Conservation (phyloP, 2,888 invertebrate species). For the Heliconius ismenius region DNA sequence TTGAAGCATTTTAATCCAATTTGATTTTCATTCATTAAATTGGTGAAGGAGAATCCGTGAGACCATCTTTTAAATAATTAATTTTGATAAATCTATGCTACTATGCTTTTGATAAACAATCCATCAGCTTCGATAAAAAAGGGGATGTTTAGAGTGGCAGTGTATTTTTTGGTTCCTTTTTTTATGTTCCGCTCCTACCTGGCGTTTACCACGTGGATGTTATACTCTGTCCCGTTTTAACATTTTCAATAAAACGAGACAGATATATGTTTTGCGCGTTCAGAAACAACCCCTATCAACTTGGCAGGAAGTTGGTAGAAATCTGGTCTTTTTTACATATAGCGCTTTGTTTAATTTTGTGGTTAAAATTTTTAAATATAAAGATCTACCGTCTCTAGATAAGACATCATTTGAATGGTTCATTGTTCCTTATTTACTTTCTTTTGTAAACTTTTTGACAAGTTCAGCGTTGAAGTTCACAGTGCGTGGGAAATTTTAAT, state of each 20-base stretch:
- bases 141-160: slow-evolving; percentile 78
- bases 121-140: slow-evolving; percentile 62
- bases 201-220: slow-evolving; percentile 71
- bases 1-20: slow-evolving; percentile 45
- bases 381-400: slow-evolving; percentile 68
- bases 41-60: slow-evolving; percentile 18
- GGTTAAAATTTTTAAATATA: slow-evolving; percentile 61
- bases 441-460: slow-evolving; percentile 56
- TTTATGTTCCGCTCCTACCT: slow-evolving; percentile 77
- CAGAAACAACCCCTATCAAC: slow-evolving; percentile 60
- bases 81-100: slow-evolving; percentile 53
- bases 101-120: slow-evolving; percentile 74
- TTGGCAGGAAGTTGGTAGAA: slow-evolving; percentile 76
- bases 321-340: slow-evolving; percentile 76
- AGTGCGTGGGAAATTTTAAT: slow-evolving; percentile 48
- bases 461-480: slow-evolving; percentile 49
- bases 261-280: slow-evolving; percentile 61
- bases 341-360: slow-evolving; percentile 67
- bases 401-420: slow-evolving; percentile 63
- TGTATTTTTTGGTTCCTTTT: slow-evolving; percentile 61
- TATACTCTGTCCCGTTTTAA: slow-evolving; percentile 59
- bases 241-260: slow-evolving; percentile 54
- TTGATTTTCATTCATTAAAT: slow-evolving; percentile 34
- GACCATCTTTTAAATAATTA: slow-evolving; percentile 30
- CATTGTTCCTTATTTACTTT: slow-evolving; percentile 62